Percentiles rank a stretch among this genome's conserved stretches.
Conservation (phyloP, 2,113 vertebrate species). For the Leptobrachium ailaonicum region DNA sequence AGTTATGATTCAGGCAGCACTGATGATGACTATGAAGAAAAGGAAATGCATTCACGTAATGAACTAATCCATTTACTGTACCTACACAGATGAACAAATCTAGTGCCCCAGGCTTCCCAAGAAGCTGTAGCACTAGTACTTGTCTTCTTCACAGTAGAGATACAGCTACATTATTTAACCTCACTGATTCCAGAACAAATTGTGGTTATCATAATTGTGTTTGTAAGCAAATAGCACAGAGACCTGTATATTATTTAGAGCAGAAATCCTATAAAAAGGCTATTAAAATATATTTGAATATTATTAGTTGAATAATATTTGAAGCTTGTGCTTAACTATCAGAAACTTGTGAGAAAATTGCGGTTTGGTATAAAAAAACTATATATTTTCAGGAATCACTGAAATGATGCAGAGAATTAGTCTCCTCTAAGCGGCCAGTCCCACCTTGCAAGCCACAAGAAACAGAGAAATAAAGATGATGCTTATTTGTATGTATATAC, state of each 20-base stretch:
- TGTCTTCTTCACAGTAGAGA: neutral
- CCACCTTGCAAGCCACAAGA: no score
- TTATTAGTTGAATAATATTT: no score
- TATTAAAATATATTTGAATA: no score
- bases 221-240: neutral
- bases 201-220: no score
- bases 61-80: conserved; percentile 18
- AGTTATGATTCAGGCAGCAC: conserved; percentile 1
- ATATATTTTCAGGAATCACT: no score
- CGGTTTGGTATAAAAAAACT: no score
- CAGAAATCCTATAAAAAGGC: neutral
- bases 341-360: no score
- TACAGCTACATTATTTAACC: neutral
- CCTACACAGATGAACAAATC: conserved; percentile 12
- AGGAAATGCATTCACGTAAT: conserved; percentile 25
- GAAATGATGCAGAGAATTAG: no score
- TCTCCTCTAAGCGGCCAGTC: no score
- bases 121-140: neutral
- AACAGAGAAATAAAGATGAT: no score
- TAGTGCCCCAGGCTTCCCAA: neutral
- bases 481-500: no score
- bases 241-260: neutral
- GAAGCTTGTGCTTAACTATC: no score
- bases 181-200: neutral
- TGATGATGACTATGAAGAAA: conserved; percentile 11